Evolutionary conservation across 2,113 vertebrate genomes (phyloP).

Genomic region (Athene cunicularia): DNA sequence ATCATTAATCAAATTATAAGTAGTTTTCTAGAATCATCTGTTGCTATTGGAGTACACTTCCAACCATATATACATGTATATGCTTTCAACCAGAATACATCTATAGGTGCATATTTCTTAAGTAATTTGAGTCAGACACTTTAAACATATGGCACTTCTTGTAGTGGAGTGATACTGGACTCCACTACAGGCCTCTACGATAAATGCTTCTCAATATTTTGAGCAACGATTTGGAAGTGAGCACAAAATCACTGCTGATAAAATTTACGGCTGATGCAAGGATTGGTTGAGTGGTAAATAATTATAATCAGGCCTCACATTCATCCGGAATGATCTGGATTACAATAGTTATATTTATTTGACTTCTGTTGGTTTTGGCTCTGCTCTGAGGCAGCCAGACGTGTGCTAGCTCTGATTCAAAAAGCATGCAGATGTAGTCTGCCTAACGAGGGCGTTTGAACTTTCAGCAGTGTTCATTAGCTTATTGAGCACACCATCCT

Average conservation of each 20-base stretch:
- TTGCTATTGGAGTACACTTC: neutral
- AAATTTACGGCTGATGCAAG: neutral
- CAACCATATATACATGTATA: neutral
- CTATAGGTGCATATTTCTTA: neutral
- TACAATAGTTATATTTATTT: neutral
- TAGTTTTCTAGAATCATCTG: neutral
- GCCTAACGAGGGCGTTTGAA: neutral
- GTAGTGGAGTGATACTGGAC: neutral
- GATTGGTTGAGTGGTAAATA: neutral
- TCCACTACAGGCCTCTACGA: neutral
- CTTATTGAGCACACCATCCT: neutral
- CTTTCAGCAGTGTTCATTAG: neutral
- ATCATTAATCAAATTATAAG: neutral
- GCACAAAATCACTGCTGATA: neutral
- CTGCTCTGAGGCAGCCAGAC: neutral
- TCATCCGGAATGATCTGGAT: neutral
- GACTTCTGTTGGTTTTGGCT: neutral
- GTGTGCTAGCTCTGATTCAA: neutral
- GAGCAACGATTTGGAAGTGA: neutral
- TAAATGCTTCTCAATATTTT: neutral
- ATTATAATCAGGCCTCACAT: neutral
- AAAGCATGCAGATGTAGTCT: neutral
- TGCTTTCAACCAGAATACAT: neutral
- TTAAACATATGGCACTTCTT: rapidly evolving
- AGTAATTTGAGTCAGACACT: neutral